phyloP scores from a whole-genome alignment of 1,140 invertebrate genomes.

The Polypedilum vanderplanki region DNA sequence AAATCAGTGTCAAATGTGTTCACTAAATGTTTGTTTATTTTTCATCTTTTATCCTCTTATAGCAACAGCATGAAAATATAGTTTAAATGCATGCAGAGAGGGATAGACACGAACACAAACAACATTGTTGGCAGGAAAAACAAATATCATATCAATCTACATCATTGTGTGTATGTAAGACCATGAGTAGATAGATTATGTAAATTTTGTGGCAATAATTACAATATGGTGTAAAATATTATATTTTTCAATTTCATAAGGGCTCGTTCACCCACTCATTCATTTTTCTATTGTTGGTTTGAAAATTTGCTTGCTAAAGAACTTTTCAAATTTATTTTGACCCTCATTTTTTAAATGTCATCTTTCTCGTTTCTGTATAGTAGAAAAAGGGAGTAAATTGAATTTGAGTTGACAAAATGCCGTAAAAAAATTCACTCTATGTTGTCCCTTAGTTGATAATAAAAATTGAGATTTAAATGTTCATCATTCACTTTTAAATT shows the following conservation, averaged over 20 bases:
- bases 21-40: conserved; percentile 20
- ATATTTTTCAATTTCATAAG: conserved; percentile 16
- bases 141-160: conserved; percentile 7
- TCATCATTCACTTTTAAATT: no score
- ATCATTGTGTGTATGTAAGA: neutral
- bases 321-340: neutral
- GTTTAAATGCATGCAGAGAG: neutral
- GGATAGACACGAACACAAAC: neutral
- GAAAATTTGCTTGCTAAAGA: conserved; percentile 27
- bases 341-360: no score
- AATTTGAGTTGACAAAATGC: neutral
- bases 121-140: neutral
- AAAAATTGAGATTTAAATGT: no score
- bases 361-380: no score
- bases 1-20: conserved; percentile 18
- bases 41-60: conserved; percentile 3
- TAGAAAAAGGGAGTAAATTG: neutral
- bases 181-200: conserved; percentile 27
- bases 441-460: no score
- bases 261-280: neutral
- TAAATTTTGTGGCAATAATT: conserved; percentile 13
- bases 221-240: conserved; percentile 27
- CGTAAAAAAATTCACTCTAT: neutral
- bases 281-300: neutral
- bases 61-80: neutral